Conservation (phyloP, 2,797 vertebrate species). For the Brachyrhaphis roseni region DNA sequence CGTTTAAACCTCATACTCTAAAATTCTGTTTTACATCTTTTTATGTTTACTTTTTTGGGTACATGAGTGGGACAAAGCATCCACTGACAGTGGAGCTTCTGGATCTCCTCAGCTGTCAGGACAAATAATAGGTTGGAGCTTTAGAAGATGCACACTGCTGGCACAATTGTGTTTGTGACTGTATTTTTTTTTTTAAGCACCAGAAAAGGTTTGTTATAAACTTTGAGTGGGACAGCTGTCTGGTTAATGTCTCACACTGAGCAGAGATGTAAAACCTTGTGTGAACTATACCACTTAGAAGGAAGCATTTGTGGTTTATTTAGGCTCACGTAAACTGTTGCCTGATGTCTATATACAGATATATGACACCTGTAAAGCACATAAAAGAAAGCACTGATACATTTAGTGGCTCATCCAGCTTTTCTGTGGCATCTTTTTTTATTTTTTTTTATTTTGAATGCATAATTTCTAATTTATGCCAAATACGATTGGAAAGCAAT, state of each 20-base stretch:
- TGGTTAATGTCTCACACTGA: slow-evolving; percentile 48
- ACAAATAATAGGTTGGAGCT: slow-evolving; percentile 47
- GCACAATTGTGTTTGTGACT: slow-evolving; percentile 52
- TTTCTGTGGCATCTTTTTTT: background rate
- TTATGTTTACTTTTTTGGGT: slow-evolving; percentile 63
- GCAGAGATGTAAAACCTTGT: slow-evolving; percentile 33
- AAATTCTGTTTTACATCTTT: slow-evolving; percentile 64
- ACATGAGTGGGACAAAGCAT: slow-evolving; percentile 38
- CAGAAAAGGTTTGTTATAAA: slow-evolving; percentile 59
- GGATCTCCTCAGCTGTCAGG: slow-evolving; percentile 58
- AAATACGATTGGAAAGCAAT: background rate
- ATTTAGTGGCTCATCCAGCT: background rate
- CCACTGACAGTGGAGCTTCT: slow-evolving; percentile 52
- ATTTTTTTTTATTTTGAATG: background rate
- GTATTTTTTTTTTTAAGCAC: slow-evolving; percentile 32
- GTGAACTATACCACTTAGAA: slow-evolving; percentile 54
- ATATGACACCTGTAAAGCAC: slow-evolving; percentile 45
- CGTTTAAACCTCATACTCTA: slow-evolving; percentile 23
- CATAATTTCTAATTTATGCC: background rate
- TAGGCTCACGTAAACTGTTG: slow-evolving; percentile 63
- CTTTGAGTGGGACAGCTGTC: slow-evolving; percentile 48
- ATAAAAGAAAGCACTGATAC: background rate
- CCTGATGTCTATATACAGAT: slow-evolving; percentile 60
- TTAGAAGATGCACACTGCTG: slow-evolving; percentile 39
- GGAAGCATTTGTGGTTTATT: slow-evolving; percentile 62